Evolutionary conservation across 2,888 invertebrate genomes (phyloP).

Genomic region (Oscheius sp.): DNA sequence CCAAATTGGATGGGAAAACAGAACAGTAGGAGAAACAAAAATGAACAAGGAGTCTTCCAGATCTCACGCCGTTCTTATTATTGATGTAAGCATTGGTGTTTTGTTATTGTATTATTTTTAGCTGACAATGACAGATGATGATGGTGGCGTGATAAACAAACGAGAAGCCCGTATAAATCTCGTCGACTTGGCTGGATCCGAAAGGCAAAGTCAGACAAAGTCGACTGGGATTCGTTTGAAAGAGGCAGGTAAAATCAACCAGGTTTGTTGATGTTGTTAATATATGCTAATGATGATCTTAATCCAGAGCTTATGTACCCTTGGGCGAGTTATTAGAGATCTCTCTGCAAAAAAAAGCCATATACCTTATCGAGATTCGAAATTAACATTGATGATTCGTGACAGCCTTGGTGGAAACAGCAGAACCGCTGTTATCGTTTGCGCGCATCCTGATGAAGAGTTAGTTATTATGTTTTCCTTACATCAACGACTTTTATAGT

Average conservation of each 20-base stretch:
- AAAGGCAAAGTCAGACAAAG: conserved; percentile 74
- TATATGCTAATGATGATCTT: not conserved
- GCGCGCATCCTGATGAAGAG: conserved; percentile 74
- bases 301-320: conserved; percentile 67
- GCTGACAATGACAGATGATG: conserved; percentile 68
- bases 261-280: conserved; percentile 38
- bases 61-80: conserved; percentile 75
- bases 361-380: conserved; percentile 75
- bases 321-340: conserved; percentile 75
- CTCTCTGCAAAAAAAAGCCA: conserved; percentile 69
- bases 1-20: conserved; percentile 73
- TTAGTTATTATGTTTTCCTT: conserved; percentile 60
- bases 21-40: conserved; percentile 74
- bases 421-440: conserved; percentile 75
- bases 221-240: conserved; percentile 74
- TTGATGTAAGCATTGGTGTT: conserved; percentile 62
- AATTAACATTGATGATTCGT: conserved; percentile 75
- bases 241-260: conserved; percentile 75
- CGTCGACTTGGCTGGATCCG: conserved; percentile 76
- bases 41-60: conserved; percentile 76
- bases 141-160: conserved; percentile 70
- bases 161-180: conserved; percentile 74
- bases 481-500: conserved; percentile 70
- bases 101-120: conserved; percentile 20
- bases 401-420: conserved; percentile 76